Percentiles rank a stretch among this genome's conserved stretches.
Conservation (phyloP, 1,140 invertebrate genomes). For the Macrobrachium nipponense region DNA sequence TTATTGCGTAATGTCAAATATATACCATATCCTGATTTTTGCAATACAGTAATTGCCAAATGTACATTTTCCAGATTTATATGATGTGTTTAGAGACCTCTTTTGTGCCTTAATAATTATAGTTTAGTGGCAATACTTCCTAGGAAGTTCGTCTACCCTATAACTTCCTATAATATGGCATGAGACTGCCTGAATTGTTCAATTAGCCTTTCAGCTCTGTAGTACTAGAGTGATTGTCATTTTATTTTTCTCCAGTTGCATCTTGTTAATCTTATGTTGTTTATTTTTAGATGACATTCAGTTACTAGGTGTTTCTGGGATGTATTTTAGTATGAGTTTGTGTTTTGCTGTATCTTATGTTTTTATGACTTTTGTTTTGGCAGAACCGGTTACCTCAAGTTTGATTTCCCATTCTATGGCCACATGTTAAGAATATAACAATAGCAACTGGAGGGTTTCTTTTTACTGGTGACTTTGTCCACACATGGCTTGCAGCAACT, state of each 20-base stretch:
- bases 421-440: slow-evolving; percentile 88
- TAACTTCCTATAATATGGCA: background rate
- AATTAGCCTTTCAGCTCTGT: slow-evolving; percentile 19
- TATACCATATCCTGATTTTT: too few relatives aligned
- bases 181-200: slow-evolving; percentile 11
- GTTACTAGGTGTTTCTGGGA: background rate
- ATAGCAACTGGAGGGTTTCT: slow-evolving; percentile 98
- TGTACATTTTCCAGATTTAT: too few relatives aligned
- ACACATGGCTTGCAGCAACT: slow-evolving; percentile 97
- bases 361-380: background rate
- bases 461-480: slow-evolving; percentile 95
- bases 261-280: too few relatives aligned
- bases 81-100: too few relatives aligned
- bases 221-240: slow-evolving; percentile 8
- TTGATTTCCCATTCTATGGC: slow-evolving; percentile 96
- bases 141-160: too few relatives aligned
- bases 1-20: too few relatives aligned
- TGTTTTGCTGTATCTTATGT: background rate
- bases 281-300: too few relatives aligned
- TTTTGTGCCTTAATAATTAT: too few relatives aligned
- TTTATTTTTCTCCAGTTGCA: background rate
- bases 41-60: too few relatives aligned
- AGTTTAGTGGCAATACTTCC: too few relatives aligned
- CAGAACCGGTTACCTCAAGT: slow-evolving; percentile 68
- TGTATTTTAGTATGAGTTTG: background rate